phyloP scores from a whole-genome alignment of 2,113 vertebrate species.

The Euleptes europaea region DNA sequence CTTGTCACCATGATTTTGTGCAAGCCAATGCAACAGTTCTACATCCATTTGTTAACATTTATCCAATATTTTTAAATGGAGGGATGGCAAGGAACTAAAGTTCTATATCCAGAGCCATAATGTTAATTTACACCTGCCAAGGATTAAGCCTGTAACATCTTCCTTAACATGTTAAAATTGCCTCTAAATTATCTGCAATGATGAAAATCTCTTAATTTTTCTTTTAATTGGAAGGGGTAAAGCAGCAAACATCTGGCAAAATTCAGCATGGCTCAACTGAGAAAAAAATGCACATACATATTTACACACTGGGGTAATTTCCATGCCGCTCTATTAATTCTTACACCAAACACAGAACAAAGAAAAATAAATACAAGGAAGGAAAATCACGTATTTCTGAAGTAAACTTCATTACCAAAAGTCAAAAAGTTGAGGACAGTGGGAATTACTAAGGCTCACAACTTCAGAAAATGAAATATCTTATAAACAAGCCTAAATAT shows the following conservation, averaged over 20 bases:
- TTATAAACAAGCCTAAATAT: not conserved
- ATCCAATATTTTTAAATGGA: not conserved
- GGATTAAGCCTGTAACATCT: not conserved
- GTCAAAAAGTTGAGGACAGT: not conserved
- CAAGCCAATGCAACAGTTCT: not conserved
- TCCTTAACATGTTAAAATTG: not conserved
- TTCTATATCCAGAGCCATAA: not conserved
- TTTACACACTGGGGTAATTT: no score
- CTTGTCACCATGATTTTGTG: not conserved
- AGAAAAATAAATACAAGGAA: no score
- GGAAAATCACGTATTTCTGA: no score
- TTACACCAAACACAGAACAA: no score
- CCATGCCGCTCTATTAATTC: no score
- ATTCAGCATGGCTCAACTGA: not conserved
- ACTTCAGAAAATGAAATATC: not conserved
- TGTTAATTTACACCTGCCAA: not conserved
- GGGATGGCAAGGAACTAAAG: not conserved
- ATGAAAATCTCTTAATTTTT: not conserved
- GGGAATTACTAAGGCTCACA: not conserved
- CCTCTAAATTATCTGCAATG: fast-evolving
- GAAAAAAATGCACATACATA: no score
- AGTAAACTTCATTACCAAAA: not conserved
- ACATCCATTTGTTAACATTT: not conserved
- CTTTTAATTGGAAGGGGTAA: not conserved
- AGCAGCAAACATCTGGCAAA: not conserved